These are phyloP conservation scores for Pristionchus entomophagus DNA, from an alignment of 2,888 invertebrate genomes.

Conservation along the genomic window DNA sequence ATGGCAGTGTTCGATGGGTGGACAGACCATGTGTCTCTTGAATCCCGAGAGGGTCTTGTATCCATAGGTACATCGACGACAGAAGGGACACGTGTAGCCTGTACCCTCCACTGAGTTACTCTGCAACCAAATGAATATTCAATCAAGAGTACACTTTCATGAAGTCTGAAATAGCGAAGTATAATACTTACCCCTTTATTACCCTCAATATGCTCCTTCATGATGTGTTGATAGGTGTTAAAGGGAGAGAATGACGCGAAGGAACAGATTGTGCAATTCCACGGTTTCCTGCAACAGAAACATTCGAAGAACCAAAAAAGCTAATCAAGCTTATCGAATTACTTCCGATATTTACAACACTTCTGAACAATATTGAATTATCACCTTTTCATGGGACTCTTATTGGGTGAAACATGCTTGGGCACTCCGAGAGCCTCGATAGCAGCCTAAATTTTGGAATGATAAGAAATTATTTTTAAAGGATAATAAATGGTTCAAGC, in stretches of 20 bases:
- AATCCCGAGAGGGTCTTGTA: slow-evolving; percentile 66
- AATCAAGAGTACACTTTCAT: too few relatives aligned
- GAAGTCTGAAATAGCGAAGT: too few relatives aligned
- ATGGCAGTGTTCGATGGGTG: slow-evolving; percentile 61
- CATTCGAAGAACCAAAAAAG: background rate
- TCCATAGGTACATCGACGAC: slow-evolving; percentile 65
- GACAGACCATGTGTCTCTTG: slow-evolving; percentile 56
- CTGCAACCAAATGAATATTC: too few relatives aligned
- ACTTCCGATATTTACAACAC: too few relatives aligned
- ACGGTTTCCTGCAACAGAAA: slow-evolving; percentile 57
- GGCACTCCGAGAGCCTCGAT: slow-evolving; percentile 67
- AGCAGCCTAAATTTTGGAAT: slow-evolving; percentile 56
- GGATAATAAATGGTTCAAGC: background rate
- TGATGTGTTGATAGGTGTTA: slow-evolving; percentile 24
- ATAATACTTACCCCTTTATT: background rate
- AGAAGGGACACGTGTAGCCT: slow-evolving; percentile 61
- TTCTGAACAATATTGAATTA: background rate
- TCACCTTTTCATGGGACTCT: slow-evolving; percentile 54
- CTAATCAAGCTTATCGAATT: background rate
- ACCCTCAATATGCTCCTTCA: slow-evolving; percentile 4
- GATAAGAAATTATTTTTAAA: background rate
- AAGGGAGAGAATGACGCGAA: slow-evolving; percentile 55
- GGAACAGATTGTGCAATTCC: slow-evolving; percentile 64
- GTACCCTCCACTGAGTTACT: slow-evolving; percentile 17
- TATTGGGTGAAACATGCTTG: slow-evolving; percentile 53